Evolutionary conservation across 1,140 invertebrate species (phyloP).

Genomic region (Hetaerina americana): DNA sequence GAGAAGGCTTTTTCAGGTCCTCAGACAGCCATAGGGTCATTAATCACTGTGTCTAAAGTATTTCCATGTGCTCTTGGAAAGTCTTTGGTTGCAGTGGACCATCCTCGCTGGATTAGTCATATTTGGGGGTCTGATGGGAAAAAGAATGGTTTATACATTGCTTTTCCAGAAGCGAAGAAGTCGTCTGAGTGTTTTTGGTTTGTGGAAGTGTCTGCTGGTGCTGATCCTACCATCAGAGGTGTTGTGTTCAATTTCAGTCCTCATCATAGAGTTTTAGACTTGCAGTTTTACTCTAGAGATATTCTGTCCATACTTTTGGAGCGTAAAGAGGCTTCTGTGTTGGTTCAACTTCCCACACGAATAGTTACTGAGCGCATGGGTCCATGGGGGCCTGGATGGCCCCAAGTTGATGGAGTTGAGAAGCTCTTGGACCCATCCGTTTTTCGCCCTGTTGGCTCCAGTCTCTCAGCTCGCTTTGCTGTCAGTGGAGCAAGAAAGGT

Average conservation of each 20-base stretch:
- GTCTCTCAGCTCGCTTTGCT: conserved; percentile 55
- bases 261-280: conserved; percentile 35
- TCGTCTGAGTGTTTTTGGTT: conserved; percentile 22
- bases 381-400: neutral
- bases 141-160: neutral
- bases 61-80: neutral
- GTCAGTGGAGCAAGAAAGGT: conserved; percentile 82
- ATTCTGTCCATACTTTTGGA: conserved; percentile 60
- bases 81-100: neutral
- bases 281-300: conserved; percentile 71
- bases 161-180: neutral
- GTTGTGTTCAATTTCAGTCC: conserved; percentile 16
- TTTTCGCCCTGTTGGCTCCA: conserved; percentile 48
- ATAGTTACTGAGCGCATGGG: neutral
- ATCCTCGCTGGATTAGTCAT: neutral
- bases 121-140: neutral
- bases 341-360: conserved; percentile 51
- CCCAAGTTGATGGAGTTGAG: neutral
- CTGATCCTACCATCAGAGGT: neutral
- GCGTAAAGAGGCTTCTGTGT: conserved; percentile 38
- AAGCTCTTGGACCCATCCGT: conserved; percentile 20
- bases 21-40: conserved; percentile 41
- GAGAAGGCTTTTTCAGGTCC: conserved; percentile 55
- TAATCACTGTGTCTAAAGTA: neutral
- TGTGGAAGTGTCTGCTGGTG: conserved; percentile 21